Conservation (phyloP, 2,888 invertebrate species). For the Acronicta psi region DNA sequence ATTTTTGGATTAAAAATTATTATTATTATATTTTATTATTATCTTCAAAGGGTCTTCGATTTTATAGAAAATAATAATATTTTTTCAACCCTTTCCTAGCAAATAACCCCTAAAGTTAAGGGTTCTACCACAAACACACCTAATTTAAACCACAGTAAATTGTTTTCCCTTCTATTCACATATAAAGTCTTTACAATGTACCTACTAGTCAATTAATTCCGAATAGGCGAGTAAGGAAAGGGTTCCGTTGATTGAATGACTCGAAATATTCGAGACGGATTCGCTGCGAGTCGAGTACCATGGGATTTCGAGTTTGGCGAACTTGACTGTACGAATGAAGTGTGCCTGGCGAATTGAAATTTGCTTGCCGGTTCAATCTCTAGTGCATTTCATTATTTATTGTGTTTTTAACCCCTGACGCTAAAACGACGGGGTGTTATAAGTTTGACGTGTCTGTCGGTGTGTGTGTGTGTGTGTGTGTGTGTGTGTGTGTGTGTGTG, state of each 20-base stretch:
- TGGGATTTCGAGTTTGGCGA: slow-evolving; percentile 24
- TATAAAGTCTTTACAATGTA: neutral
- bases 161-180: neutral
- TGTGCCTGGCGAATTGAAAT: slow-evolving; percentile 37
- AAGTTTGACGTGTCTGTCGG: neutral
- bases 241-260: slow-evolving; percentile 8
- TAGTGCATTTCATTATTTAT: slow-evolving; percentile 40
- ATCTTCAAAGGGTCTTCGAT: too few relatives aligned
- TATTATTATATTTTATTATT: too few relatives aligned
- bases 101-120: too few relatives aligned
- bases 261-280: slow-evolving; percentile 10
- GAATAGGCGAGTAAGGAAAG: slow-evolving; percentile 11
- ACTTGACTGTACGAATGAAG: slow-evolving; percentile 29
- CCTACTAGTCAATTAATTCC: slow-evolving; percentile 10
- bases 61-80: too few relatives aligned
- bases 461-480: neutral
- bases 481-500: too few relatives aligned
- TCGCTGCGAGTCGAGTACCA: slow-evolving; percentile 20
- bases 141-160: neutral
- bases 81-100: too few relatives aligned
- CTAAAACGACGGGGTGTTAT: too few relatives aligned
- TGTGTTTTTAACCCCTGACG: too few relatives aligned
- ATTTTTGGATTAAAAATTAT: too few relatives aligned
- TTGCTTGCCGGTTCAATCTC: slow-evolving; percentile 30
- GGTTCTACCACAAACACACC: neutral